Percentiles rank a stretch among this genome's conserved stretches.
Evolutionary conservation across 1,140 invertebrate genomes (phyloP).

Genomic region (Tenebrio molitor): DNA sequence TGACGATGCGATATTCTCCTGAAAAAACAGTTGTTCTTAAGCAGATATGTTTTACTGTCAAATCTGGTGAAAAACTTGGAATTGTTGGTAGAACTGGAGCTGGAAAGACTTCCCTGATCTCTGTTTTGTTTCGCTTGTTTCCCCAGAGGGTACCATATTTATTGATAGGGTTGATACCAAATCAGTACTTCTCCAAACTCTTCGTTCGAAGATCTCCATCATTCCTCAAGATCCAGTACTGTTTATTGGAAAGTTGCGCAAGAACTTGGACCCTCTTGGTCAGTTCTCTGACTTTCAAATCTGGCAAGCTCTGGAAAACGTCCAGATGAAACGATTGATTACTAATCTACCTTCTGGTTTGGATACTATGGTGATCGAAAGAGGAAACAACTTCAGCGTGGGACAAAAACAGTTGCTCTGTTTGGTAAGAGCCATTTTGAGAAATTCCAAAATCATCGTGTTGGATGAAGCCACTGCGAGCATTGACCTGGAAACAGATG

Average conservation of each 20-base stretch:
- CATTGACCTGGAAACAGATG: conserved; percentile 77
- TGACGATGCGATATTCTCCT: neutral
- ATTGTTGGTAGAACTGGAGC: conserved; percentile 85
- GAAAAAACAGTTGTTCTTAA: neutral
- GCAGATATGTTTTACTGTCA: conserved; percentile 75
- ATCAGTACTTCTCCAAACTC: conserved; percentile 74
- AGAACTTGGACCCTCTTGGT: conserved; percentile 20
- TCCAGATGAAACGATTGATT: conserved; percentile 68
- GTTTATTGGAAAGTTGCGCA: conserved; percentile 5
- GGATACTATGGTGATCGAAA: conserved; percentile 75
- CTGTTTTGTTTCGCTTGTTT: conserved; percentile 75
- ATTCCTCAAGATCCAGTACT: conserved; percentile 10
- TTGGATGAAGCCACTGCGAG: conserved; percentile 87
- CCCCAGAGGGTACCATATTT: conserved; percentile 69
- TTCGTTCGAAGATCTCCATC: conserved; percentile 70
- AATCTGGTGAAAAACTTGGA: conserved; percentile 75
- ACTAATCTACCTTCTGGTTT: conserved; percentile 66
- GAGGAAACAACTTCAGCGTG: conserved; percentile 85
- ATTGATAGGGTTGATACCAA: conserved; percentile 76
- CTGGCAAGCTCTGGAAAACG: conserved; percentile 75
- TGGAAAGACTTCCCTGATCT: conserved; percentile 84
- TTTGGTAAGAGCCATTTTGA: conserved; percentile 83
- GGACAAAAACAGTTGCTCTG: conserved; percentile 89
- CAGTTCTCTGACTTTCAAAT: conserved; percentile 65
- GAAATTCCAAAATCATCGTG: conserved; percentile 84